Percentiles rank a stretch among this genome's conserved stretches.
Conservation (phyloP, 2,888 invertebrate genomes). For the Eupeodes latifasciatus region DNA sequence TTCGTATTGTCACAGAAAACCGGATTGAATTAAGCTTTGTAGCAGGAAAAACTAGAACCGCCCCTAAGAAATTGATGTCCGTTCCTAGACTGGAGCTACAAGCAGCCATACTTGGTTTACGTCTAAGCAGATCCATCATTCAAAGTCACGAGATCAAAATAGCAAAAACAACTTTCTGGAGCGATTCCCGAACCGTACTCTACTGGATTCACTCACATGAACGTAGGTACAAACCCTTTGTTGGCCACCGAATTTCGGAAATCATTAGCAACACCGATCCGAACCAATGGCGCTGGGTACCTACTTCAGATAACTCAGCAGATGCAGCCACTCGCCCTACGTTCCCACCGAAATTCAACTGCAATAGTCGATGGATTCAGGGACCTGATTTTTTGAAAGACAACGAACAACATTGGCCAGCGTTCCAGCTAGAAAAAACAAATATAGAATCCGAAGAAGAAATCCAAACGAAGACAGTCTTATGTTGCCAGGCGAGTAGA, state of each 20-base stretch:
- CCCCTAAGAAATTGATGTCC: conserved; percentile 36
- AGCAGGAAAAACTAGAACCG: conserved; percentile 39
- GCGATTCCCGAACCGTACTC: background rate
- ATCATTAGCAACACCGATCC: background rate
- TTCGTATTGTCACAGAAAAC: background rate
- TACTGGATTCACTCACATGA: background rate
- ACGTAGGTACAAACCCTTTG: background rate
- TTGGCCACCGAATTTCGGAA: background rate
- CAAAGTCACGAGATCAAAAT: background rate
- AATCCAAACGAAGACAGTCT: no score
- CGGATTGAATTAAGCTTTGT: conserved; percentile 36
- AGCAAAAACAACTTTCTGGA: background rate
- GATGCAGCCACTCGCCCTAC: background rate
- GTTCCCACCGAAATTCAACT: background rate
- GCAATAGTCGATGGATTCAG: background rate
- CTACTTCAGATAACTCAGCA: background rate
- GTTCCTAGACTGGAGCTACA: conserved; percentile 23
- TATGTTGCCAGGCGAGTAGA: background rate
- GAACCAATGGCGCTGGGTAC: background rate
- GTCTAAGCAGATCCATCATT: background rate
- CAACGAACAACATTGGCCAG: background rate
- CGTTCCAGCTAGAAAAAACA: no score
- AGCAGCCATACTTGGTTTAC: background rate
- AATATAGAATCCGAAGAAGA: no score
- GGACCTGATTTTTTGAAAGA: background rate